These are phyloP conservation scores for Drosophila atripex DNA, from an alignment of 2,888 invertebrate genomes.

Conservation along the genomic window DNA sequence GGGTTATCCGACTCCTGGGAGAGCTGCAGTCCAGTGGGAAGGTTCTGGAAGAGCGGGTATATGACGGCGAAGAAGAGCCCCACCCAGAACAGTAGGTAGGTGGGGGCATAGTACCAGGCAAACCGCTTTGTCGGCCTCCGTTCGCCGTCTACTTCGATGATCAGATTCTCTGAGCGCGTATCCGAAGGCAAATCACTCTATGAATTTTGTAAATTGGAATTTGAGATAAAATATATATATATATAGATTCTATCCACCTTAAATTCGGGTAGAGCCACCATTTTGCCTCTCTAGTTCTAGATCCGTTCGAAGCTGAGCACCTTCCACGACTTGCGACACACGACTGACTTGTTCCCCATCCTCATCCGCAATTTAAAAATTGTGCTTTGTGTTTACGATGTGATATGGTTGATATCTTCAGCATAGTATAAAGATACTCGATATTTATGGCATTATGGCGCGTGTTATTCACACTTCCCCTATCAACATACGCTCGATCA, in stretches of 20 bases:
- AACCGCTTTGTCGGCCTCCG: slow-evolving; percentile 12
- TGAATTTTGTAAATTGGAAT: not conserved
- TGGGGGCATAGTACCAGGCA: slow-evolving; percentile 69
- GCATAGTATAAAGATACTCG: slow-evolving; percentile 52
- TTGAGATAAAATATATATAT: not conserved
- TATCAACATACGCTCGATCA: slow-evolving; percentile 12
- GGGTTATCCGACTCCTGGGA: slow-evolving; percentile 69
- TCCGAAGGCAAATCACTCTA: not conserved
- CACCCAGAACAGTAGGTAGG: slow-evolving; percentile 72
- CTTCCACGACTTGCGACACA: slow-evolving; percentile 31
- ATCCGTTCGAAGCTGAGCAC: slow-evolving; percentile 20
- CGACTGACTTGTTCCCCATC: slow-evolving; percentile 19
- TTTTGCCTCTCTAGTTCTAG: not conserved
- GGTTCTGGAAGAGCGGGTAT: slow-evolving; percentile 59
- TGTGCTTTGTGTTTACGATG: slow-evolving; percentile 20
- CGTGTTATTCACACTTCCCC: slow-evolving; percentile 26
- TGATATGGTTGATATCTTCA: slow-evolving; percentile 42
- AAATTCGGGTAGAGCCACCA: slow-evolving; percentile 22
- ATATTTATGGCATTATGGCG: slow-evolving; percentile 37
- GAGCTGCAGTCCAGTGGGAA: slow-evolving; percentile 67
- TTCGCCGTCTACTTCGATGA: slow-evolving; percentile 14
- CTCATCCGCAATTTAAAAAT: slow-evolving; percentile 36
- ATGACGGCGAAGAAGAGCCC: slow-evolving; percentile 71
- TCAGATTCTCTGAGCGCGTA: slow-evolving; percentile 16
- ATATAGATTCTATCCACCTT: slow-evolving; percentile 16